Percentiles rank a stretch among this genome's conserved stretches.
Evolutionary conservation across 2,888 invertebrate genomes (phyloP).

Genomic region (Eledona agricola): DNA sequence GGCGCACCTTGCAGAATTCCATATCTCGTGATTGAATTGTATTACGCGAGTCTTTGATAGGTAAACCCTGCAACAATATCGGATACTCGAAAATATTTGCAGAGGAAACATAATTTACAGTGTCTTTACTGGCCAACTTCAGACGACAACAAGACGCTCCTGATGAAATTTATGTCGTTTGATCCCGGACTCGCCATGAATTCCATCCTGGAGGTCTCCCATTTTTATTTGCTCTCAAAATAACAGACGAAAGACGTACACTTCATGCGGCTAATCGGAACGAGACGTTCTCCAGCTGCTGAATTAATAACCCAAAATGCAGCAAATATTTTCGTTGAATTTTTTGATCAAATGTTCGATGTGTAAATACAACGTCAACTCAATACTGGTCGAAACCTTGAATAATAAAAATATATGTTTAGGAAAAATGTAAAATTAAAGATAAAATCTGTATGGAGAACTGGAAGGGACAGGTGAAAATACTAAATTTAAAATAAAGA

Average conservation of each 20-base stretch:
- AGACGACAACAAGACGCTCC: slow-evolving; percentile 37
- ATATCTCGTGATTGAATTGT: slow-evolving; percentile 33
- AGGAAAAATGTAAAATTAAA: no score
- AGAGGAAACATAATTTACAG: slow-evolving; percentile 51
- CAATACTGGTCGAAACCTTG: no score
- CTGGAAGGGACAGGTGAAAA: no score
- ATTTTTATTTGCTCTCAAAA: slow-evolving; percentile 43
- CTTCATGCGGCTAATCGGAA: no score
- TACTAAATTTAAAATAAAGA: no score
- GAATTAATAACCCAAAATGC: no score
- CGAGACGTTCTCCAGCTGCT: no score
- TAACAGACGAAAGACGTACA: slow-evolving; percentile 38
- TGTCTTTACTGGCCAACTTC: slow-evolving; percentile 42
- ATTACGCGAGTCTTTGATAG: slow-evolving; percentile 32
- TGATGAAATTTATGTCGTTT: slow-evolving; percentile 47
- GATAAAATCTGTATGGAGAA: no score
- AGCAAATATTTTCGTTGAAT: no score
- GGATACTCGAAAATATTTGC: slow-evolving; percentile 48
- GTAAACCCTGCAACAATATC: slow-evolving; percentile 46
- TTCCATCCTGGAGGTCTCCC: slow-evolving; percentile 24
- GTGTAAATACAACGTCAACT: no score
- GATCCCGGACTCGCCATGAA: slow-evolving; percentile 41
- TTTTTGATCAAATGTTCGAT: no score
- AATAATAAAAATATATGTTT: no score
- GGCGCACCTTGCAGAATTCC: slow-evolving; percentile 24